Conservation (phyloP, 2,113 vertebrate genomes). For the Stigmatopora argus region DNA sequence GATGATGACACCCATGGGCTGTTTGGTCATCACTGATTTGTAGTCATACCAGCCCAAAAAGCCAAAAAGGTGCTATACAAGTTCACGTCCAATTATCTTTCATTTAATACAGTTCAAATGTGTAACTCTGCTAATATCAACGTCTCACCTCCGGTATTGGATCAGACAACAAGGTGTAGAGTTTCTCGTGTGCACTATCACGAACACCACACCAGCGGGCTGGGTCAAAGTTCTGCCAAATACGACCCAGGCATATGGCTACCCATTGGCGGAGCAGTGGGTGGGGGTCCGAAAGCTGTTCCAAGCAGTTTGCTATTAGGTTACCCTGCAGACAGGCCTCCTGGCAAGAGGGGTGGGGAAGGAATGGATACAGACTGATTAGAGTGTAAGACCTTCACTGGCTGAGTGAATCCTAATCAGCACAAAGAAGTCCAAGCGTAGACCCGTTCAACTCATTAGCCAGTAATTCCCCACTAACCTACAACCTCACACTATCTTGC, state of each 20-base stretch:
- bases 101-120: background rate
- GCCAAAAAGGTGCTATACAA: background rate
- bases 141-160: conserved; percentile 87
- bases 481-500: conserved; percentile 19
- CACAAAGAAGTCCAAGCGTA: background rate
- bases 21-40: no score
- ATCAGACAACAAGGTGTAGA: conserved; percentile 92
- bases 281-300: conserved; percentile 92
- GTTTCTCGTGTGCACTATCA: conserved; percentile 96
- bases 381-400: background rate
- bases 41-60: background rate
- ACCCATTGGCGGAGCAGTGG: conserved; percentile 96
- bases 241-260: conserved; percentile 92
- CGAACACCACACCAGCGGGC: conserved; percentile 94
- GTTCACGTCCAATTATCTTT: no score
- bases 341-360: conserved; percentile 51
- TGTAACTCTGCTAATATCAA: background rate
- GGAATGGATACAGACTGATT: background rate
- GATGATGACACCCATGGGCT: conserved; percentile 1
- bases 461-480: conserved; percentile 32
- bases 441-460: conserved; percentile 23
- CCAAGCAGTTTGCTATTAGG: conserved; percentile 94
- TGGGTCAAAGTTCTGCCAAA: conserved; percentile 98
- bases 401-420: background rate
- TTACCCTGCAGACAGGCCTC: conserved; percentile 97